Evolutionary conservation across 2,797 vertebrate species (phyloP).

Genomic region (Lutjanus campechanus): DNA sequence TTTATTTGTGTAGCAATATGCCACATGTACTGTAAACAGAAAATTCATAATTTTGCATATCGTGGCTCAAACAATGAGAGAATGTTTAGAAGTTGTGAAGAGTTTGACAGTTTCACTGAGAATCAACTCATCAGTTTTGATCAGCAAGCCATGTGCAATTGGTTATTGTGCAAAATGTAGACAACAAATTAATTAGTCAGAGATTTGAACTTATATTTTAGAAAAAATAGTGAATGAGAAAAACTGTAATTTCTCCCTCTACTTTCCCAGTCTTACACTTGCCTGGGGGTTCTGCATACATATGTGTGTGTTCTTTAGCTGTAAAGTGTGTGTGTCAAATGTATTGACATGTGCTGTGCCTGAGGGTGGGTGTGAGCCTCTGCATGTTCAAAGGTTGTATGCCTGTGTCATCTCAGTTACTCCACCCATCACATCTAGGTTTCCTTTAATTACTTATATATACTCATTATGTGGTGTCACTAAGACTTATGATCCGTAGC

Average conservation of each 20-base stretch:
- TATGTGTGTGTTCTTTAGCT: neutral
- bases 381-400: constrained; percentile 29
- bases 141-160: too few relatives aligned
- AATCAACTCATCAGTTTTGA: too few relatives aligned
- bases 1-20: too few relatives aligned
- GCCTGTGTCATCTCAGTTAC: neutral
- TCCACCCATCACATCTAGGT: neutral
- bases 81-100: too few relatives aligned
- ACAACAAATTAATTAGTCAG: too few relatives aligned
- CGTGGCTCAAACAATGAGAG: too few relatives aligned
- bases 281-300: neutral
- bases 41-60: too few relatives aligned
- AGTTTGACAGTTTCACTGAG: too few relatives aligned
- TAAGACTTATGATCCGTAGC: neutral
- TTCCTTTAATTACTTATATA: neutral
- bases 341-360: constrained; percentile 11
- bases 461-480: neutral
- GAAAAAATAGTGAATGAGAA: too few relatives aligned
- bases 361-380: neutral
- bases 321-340: neutral
- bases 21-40: too few relatives aligned
- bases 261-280: neutral
- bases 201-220: too few relatives aligned
- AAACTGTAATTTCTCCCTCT: neutral
- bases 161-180: too few relatives aligned